phyloP scores from a whole-genome alignment of 2,113 vertebrate species.

The Stegostoma tigrinum region DNA sequence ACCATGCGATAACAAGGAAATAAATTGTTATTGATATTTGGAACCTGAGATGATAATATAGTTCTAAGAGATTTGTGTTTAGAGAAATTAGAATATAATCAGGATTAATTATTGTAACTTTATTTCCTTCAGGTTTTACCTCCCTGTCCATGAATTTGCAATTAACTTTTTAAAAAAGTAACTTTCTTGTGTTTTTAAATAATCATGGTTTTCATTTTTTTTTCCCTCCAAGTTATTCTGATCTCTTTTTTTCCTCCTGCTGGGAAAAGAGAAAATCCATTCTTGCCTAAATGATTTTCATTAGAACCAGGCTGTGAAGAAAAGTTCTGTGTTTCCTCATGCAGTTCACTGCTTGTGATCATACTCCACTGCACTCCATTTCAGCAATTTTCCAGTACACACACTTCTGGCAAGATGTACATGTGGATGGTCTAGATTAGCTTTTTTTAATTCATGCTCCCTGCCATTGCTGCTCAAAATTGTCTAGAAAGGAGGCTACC shows the following conservation, averaged over 20 bases:
- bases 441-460: background rate
- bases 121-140: background rate
- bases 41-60: background rate
- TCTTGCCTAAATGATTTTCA: background rate
- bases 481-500: background rate
- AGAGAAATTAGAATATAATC: background rate
- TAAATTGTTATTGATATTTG: background rate
- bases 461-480: background rate
- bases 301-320: background rate
- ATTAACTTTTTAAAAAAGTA: background rate
- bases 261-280: background rate
- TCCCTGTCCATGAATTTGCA: background rate
- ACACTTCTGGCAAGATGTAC: background rate
- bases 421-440: too few relatives aligned
- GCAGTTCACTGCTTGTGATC: background rate
- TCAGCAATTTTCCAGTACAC: background rate
- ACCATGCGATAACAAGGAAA: background rate
- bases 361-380: background rate
- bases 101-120: conserved; percentile 9
- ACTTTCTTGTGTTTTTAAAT: background rate
- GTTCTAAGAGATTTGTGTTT: background rate
- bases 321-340: background rate
- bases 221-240: background rate
- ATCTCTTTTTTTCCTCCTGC: background rate
- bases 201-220: background rate